Base-by-base conservation (phyloP, 2,888 invertebrate genomes). In the Sabatieria punctata region DNA sequence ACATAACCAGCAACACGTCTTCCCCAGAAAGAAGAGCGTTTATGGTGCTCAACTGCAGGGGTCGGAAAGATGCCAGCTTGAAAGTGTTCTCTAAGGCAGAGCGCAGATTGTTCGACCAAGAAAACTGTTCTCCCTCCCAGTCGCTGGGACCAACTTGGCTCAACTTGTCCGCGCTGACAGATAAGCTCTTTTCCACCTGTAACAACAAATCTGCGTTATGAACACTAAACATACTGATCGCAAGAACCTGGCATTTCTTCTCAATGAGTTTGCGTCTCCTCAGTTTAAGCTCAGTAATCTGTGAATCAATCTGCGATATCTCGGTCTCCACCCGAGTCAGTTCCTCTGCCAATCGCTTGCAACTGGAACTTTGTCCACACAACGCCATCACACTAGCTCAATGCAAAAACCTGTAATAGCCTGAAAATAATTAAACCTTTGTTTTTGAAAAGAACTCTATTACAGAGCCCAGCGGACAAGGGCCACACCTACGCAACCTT, bases 1-100 rank as follows among this genome's bases (percentile, higher is more conserved):
- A 66, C 84, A 86, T 85, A 6, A 88, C 75, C 4, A 86, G 73
- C 52, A 88, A 74, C 2, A 79, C 76, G 68, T 88, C 82, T 59
- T 80, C 76, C 1, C 78, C 77, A 1, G 79, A 77, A 61, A 89
- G 67, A 1, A 80, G 78, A 0, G 82, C 82, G 70, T 91, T 89
- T 57, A 91, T 84, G 1, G 83, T 79, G 51, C 79, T 75, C 49
- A 83, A 65, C 65, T 91, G 89, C 59, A 81, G 76, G 0, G 79
- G 77, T 45, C 88, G 75, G 59, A 86, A 80, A 2, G 67, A 61
- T 4, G 75, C 64, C 41, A 88, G 75, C 49, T 77, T 72, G 63
- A 88, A 89, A 2, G 74, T 70, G 47, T 74, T 68, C 44, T 71
- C 72, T 43, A 80, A 63, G 1, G 71, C 67, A 35, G 68, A 68